Evolutionary conservation across 2,113 vertebrate genomes (phyloP).

Genomic region (Cacatua alba): DNA sequence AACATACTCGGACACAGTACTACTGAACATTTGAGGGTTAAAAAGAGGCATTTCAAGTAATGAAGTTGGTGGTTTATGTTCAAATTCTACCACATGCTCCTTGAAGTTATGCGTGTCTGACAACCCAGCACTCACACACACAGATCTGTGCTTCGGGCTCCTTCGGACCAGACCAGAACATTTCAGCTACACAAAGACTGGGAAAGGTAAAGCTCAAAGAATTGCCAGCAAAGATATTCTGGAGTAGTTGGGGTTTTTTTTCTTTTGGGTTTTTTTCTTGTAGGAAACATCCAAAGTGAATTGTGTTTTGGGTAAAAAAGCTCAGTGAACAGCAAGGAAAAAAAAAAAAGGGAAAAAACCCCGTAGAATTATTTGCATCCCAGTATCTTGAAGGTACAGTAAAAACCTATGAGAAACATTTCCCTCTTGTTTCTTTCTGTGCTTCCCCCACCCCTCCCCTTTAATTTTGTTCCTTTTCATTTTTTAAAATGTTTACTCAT

Average conservation of each 20-base stretch:
- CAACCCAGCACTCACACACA: not conserved
- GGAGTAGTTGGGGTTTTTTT: not conserved
- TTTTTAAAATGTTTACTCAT: not conserved
- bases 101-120: not conserved
- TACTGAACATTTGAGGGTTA: not conserved
- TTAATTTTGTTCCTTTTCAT: no score
- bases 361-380: not conserved
- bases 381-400: not conserved
- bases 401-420: not conserved
- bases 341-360: not conserved
- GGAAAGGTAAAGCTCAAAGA: not conserved
- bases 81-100: not conserved
- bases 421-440: not conserved
- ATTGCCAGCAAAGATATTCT: not conserved
- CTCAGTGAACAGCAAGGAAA: not conserved
- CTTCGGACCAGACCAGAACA: not conserved
- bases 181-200: not conserved
- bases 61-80: not conserved
- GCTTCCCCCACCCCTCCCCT: not conserved
- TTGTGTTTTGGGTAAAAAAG: not conserved
- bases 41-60: not conserved
- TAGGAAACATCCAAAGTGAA: not conserved
- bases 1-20: not conserved
- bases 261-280: not conserved
- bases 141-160: not conserved